Percentiles rank a stretch among this genome's conserved stretches.
Conservation (phyloP, 53 echinoderm and acorn worm genomes). For the Temnopleurus reevesii region DNA sequence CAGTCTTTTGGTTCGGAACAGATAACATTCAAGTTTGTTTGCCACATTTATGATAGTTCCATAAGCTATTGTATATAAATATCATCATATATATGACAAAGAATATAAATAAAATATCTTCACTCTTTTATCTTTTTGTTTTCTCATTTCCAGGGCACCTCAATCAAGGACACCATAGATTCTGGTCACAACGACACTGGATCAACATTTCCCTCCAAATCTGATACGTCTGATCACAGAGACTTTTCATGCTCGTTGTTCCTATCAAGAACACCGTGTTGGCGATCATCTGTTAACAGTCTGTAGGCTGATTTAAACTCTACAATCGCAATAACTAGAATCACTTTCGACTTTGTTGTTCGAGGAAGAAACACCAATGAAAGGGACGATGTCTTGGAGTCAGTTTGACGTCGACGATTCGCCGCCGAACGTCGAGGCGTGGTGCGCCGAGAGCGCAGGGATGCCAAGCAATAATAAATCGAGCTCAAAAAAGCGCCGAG, state of each 20-base stretch:
- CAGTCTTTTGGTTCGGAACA: too few relatives aligned
- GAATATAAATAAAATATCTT: background rate
- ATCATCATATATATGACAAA: background rate
- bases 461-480: conserved; percentile 51
- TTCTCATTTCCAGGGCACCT: conserved; percentile 6
- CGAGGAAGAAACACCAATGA: conserved; percentile 6
- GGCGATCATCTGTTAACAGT: background rate
- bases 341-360: background rate
- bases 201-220: background rate
- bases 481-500: conserved; percentile 57
- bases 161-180: background rate
- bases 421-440: conserved; percentile 63
- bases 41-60: too few relatives aligned
- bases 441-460: conserved; percentile 68
- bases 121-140: background rate
- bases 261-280: background rate
- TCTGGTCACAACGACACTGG: background rate
- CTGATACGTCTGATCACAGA: background rate
- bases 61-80: too few relatives aligned
- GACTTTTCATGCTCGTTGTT: background rate
- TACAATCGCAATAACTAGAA: background rate
- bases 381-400: conserved; percentile 80
- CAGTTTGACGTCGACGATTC: conserved; percentile 75
- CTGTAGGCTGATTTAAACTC: background rate
- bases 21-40: too few relatives aligned